Percentiles rank a stretch among this genome's conserved stretches.
These are phyloP conservation scores for Petrosia ficiformis DNA, from an alignment of 37 sponge, comb jelly and placozoan genomes.

Conservation along the genomic window DNA sequence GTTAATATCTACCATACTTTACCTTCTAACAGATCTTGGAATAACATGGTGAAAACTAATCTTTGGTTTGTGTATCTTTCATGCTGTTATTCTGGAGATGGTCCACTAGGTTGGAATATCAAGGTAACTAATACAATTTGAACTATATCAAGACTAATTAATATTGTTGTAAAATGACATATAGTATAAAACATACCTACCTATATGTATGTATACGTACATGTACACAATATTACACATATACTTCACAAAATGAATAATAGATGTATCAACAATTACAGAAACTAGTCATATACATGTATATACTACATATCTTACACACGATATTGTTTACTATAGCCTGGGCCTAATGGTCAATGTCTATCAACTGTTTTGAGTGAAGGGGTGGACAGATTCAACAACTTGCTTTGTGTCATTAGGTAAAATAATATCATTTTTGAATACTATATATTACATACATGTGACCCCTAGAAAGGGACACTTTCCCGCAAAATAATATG, in stretches of 20 bases:
- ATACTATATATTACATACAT: too few species aligned
- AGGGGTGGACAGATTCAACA: slow-evolving; percentile 94
- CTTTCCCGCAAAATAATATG: too few species aligned
- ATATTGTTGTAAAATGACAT: too few species aligned
- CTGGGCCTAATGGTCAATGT: slow-evolving; percentile 86
- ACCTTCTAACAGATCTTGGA: slow-evolving; percentile 51
- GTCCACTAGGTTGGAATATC: slow-evolving; percentile 99
- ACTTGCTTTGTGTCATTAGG: slow-evolving; percentile 88
- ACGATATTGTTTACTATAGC: slow-evolving; percentile 13
- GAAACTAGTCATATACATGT: too few species aligned
- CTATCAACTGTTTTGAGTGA: slow-evolving; percentile 91
- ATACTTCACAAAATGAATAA: too few species aligned
- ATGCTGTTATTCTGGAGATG: slow-evolving; percentile 96
- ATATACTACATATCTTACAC: too few species aligned
- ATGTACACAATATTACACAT: neutral
- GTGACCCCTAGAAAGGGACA: too few species aligned
- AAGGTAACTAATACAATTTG: slow-evolving; percentile 54
- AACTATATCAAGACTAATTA: neutral
- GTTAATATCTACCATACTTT: neutral
- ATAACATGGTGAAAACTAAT: slow-evolving; percentile 89
- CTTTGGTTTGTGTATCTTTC: slow-evolving; percentile 98
- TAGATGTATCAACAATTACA: too few species aligned
- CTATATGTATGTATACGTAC: too few species aligned
- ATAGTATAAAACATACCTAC: too few species aligned
- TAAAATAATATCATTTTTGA: slow-evolving; percentile 25